Base-by-base conservation (phyloP, 37 sponge, comb jelly and placozoan species). In the Petrosia ficiformis region DNA sequence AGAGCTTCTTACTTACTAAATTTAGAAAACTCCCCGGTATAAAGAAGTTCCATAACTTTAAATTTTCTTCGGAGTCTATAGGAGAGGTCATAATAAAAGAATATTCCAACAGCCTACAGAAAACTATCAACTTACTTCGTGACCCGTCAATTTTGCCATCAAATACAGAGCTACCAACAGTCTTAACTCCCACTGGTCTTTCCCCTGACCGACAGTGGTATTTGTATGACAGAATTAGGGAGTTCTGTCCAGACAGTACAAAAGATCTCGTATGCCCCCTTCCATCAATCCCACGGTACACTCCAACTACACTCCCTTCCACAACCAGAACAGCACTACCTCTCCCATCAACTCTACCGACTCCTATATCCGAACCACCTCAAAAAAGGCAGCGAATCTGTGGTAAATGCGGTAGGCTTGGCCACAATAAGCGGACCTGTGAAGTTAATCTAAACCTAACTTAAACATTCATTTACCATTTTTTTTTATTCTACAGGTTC, bases 31-130 rank as follows among this genome's bases (percentile, higher is more conserved):
- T 68, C 5, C 69, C 69, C 34, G 40, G 37, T 22, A 11, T 68
- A 24, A 68, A 68, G 69, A 68, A 10, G 14, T 32, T 21, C 36
- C 69, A 68, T 19, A 38, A 68, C 69, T 68, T 68, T 41, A 68
- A 4, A 8, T 68, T 68, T 16, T 21, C 69, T 19, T n/a, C 69
- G 14, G 4, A n/a, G 5, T 6, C 22, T 14, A 38, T 24, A 33
- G 69, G 69, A 6, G 37, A 35, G 69, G 69, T 68, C 19, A 36
- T 32, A n/a, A n/a, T 31, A 41, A 14, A 68, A 41, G 69, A 33
- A 41, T 68, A 21, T 10, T 38, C n/a, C 14, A 41, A 68, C 69
- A 35, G 37, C 37, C 40, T n/a, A 32, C 40, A 36, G 37, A 16
- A 10, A 19, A 33, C 4, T 8, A 38, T 33, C 37, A 68, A 14